These are phyloP conservation scores for Sylvia atricapilla DNA, from an alignment of 2,113 vertebrate genomes.

Conservation along the genomic window DNA sequence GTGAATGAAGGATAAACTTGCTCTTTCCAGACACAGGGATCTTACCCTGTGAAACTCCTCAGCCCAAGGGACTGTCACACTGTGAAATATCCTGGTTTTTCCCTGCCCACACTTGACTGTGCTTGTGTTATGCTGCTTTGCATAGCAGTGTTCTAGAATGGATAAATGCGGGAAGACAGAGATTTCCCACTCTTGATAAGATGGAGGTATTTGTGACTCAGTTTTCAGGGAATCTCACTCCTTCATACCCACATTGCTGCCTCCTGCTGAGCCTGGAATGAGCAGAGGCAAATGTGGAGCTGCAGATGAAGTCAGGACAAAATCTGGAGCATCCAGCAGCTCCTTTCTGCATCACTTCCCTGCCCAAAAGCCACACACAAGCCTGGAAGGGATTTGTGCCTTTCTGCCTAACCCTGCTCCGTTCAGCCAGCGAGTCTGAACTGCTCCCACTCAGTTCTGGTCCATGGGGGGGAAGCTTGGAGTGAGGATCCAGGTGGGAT, in stretches of 20 bases:
- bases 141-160: background rate
- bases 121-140: background rate
- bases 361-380: background rate
- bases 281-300: background rate
- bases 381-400: background rate
- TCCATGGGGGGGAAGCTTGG: background rate
- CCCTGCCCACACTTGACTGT: background rate
- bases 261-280: background rate
- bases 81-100: background rate
- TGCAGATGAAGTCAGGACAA: background rate
- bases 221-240: background rate
- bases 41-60: background rate
- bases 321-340: rapidly evolving
- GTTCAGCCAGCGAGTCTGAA: rapidly evolving
- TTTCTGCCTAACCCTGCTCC: background rate
- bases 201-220: background rate
- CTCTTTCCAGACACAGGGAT: background rate
- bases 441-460: background rate
- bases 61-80: background rate
- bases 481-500: background rate
- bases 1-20: background rate
- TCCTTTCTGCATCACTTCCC: background rate
- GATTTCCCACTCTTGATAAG: background rate
- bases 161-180: background rate
- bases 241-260: background rate